Conservation (phyloP, 2,888 invertebrate species). For the Neoitamus cyanurus region DNA sequence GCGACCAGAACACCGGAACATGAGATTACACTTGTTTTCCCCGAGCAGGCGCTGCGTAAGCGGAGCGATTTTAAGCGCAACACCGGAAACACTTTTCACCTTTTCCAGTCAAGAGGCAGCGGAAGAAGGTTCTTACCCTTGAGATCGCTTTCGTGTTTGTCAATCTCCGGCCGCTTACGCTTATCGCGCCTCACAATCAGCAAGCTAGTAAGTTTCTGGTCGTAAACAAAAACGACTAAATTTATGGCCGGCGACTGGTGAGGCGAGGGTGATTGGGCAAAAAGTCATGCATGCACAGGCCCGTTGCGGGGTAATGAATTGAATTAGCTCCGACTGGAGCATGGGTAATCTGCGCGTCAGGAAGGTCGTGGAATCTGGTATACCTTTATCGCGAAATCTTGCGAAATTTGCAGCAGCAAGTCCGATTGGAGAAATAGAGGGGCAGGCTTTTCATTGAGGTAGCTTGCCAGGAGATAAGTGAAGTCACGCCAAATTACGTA, state of each 20-base stretch:
- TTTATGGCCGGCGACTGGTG: background rate
- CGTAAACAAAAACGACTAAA: background rate
- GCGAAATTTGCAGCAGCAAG: background rate
- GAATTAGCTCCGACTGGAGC: background rate
- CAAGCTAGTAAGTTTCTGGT: background rate
- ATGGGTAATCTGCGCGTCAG: background rate
- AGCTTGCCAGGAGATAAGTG: background rate
- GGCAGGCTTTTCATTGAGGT: background rate
- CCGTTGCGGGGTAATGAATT: background rate
- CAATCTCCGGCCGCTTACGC: background rate
- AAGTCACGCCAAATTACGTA: background rate
- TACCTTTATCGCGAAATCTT: background rate
- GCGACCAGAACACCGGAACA: background rate
- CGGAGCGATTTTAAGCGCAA: background rate
- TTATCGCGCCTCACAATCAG: background rate
- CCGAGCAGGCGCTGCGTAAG: background rate
- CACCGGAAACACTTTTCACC: background rate
- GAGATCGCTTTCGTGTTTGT: background rate
- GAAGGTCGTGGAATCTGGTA: background rate
- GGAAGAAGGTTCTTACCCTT: constrained; percentile 1
- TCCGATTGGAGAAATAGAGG: background rate
- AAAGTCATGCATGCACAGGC: background rate
- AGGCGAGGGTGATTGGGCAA: background rate
- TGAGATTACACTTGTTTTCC: background rate
- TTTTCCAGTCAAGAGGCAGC: background rate